Percentiles rank a stretch among this genome's conserved stretches.
Conservation (phyloP, 2,797 vertebrate species). For the Tolypeutes matacus region DNA sequence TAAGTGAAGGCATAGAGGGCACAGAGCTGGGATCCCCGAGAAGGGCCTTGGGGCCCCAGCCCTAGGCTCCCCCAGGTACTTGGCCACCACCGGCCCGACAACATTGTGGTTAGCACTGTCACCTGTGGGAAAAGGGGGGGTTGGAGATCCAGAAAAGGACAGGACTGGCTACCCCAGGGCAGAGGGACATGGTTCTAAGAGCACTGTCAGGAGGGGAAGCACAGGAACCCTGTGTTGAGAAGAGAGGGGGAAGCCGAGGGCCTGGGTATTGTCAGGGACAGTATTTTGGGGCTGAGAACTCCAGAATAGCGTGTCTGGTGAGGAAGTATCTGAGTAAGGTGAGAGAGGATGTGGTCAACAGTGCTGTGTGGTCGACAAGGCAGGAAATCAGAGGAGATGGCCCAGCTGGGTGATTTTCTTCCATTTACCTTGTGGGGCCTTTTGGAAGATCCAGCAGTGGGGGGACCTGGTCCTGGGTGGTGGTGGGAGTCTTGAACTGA, state of each 20-base stretch:
- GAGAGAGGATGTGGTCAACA: conserved; percentile 82
- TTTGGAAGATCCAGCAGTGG: neutral
- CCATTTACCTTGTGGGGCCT: conserved; percentile 19
- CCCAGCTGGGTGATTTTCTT: conserved; percentile 39
- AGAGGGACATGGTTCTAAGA: conserved; percentile 53
- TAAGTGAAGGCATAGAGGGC: conserved; percentile 94
- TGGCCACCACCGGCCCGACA: conserved; percentile 90
- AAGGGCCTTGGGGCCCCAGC: conserved; percentile 75
- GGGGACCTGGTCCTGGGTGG: neutral
- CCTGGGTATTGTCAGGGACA: neutral
- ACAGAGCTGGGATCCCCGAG: conserved; percentile 89
- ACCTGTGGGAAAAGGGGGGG: conserved; percentile 60
- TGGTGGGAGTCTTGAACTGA: neutral
- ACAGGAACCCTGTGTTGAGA: neutral
- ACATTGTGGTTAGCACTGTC: conserved; percentile 86
- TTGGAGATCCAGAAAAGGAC: conserved; percentile 36
- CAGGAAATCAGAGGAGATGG: conserved; percentile 72
- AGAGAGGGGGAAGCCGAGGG: neutral
- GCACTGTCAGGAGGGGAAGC: neutral
- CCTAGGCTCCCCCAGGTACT: conserved; percentile 76
- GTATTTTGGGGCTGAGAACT: conserved; percentile 53
- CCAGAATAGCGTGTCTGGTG: conserved; percentile 41
- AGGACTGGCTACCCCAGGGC: neutral
- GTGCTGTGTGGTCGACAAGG: neutral
- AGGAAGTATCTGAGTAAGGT: conserved; percentile 73